These are phyloP conservation scores for Uropetala carovei DNA, from an alignment of 2,888 invertebrate species.

Conservation along the genomic window DNA sequence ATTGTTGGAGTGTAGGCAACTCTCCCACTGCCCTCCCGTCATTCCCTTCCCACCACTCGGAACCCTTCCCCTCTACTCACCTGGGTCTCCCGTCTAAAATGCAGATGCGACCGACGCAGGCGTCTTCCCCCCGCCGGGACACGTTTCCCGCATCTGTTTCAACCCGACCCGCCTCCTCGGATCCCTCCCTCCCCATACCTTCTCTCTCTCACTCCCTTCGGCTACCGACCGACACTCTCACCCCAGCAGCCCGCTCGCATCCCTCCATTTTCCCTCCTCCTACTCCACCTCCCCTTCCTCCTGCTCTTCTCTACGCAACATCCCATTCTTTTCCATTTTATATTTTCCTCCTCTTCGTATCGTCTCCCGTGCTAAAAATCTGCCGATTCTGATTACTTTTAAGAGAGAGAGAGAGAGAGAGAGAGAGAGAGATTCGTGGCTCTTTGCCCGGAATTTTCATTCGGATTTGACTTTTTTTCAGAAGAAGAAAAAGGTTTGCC, in stretches of 20 bases:
- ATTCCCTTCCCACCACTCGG: not conserved
- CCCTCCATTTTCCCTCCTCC: not conserved
- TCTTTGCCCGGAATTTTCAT: not conserved
- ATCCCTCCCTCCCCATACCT: not conserved
- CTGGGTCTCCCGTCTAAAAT: conserved; percentile 25
- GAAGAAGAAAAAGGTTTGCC: too few relatives aligned
- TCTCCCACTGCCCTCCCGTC: not conserved
- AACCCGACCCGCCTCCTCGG: not conserved
- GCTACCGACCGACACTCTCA: not conserved
- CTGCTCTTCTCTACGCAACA: not conserved
- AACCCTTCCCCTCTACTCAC: not conserved
- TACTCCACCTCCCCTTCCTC: too few relatives aligned
- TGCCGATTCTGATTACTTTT: conserved; percentile 4
- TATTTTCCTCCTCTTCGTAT: not conserved
- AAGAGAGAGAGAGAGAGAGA: not conserved
- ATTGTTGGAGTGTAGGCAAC: not conserved
- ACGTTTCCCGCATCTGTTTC: conserved; percentile 35
- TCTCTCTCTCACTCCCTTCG: not conserved
- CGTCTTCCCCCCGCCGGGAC: conserved; percentile 24
- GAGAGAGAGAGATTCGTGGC: not conserved
- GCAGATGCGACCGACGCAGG: conserved; percentile 11
- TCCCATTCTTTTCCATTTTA: not conserved
- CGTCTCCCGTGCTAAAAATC: not conserved
- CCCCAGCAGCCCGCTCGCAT: not conserved
- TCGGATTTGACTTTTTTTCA: not conserved